Conservation (phyloP, 2,888 invertebrate species). For the Spicauda simplicius region DNA sequence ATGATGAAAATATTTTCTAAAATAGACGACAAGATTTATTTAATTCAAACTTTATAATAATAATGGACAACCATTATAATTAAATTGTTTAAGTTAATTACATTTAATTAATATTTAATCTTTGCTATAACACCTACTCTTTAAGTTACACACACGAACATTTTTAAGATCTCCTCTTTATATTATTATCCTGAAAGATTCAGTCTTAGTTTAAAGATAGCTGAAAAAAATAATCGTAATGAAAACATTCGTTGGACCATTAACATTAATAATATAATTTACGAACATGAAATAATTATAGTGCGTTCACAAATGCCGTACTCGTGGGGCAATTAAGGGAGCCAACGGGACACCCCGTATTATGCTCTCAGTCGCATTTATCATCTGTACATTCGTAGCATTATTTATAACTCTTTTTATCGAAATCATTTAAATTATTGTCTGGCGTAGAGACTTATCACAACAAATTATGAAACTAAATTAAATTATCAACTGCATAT, state of each 20-base stretch:
- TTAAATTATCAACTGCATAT: too few species aligned
- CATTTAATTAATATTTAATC: constrained; percentile 12
- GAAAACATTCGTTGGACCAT: constrained; percentile 63
- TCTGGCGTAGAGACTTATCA: too few species aligned
- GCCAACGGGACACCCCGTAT: too few species aligned
- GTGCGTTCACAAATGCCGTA: too few species aligned
- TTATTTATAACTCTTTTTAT: too few species aligned
- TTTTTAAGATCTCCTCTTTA: constrained; percentile 47
- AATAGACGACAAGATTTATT: neutral
- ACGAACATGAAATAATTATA: constrained; percentile 31
- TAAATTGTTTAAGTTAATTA: constrained; percentile 8
- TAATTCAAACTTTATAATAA: constrained; percentile 3
- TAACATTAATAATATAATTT: constrained; percentile 46
- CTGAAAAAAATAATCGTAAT: constrained; percentile 51
- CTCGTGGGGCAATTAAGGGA: too few species aligned
- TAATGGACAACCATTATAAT: constrained; percentile 3
- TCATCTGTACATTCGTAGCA: too few species aligned
- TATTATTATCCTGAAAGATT: constrained; percentile 56
- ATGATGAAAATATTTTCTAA: neutral
- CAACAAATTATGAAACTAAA: too few species aligned
- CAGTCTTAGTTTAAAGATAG: constrained; percentile 69
- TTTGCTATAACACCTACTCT: constrained; percentile 27
- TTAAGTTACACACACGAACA: constrained; percentile 29
- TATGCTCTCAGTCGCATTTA: too few species aligned
- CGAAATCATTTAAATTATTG: too few species aligned